phyloP scores from a whole-genome alignment of 2,888 invertebrate genomes.

The Eupithecia inturbata region DNA sequence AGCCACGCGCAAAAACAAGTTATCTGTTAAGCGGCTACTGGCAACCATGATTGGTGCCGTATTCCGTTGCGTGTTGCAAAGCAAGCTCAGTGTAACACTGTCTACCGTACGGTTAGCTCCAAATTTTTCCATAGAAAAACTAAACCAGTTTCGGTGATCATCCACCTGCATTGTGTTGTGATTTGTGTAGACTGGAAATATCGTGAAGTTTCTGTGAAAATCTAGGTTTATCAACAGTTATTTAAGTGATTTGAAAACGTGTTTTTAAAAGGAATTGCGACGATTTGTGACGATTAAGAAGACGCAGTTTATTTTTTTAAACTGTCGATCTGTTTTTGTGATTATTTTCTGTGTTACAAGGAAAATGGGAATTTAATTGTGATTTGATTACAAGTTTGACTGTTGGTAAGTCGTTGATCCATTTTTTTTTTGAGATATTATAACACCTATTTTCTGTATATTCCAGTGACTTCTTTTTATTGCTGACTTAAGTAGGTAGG shows the following conservation, averaged over 20 bases:
- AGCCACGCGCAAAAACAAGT: background rate
- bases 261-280: background rate
- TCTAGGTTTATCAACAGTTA: background rate
- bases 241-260: background rate
- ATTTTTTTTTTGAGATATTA: conserved; percentile 8
- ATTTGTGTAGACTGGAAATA: background rate
- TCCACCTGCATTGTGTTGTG: background rate
- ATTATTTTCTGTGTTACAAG: conserved; percentile 4
- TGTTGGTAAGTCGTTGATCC: conserved; percentile 19
- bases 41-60: conserved; percentile 23
- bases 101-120: conserved; percentile 7
- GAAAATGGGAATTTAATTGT: conserved; percentile 29
- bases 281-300: background rate
- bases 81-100: conserved; percentile 18
- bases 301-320: background rate
- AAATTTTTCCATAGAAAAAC: conserved; percentile 31
- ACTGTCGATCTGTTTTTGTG: conserved; percentile 6
- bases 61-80: conserved; percentile 16
- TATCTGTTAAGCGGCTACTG: conserved; percentile 13
- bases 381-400: conserved; percentile 25
- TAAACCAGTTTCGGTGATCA: conserved; percentile 4
- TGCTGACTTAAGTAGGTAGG: too few relatives aligned
- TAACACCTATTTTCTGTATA: background rate
- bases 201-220: background rate
- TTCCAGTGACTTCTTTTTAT: background rate